phyloP scores from a whole-genome alignment of 2,797 vertebrate genomes.

The Tangara arthus region DNA sequence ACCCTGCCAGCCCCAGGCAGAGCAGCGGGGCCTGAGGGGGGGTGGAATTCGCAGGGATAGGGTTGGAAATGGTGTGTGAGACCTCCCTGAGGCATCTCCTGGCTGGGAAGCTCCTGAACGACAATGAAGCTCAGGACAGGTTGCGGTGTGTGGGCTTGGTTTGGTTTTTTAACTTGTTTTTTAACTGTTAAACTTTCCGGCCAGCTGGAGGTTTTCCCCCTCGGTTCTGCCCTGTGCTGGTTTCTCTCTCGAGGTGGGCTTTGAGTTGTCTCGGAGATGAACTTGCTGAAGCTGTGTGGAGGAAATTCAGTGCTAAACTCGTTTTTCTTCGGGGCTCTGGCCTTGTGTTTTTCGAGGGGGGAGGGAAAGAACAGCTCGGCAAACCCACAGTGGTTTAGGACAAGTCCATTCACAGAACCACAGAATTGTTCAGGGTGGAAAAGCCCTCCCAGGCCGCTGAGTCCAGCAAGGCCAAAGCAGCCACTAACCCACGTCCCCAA shows the following conservation, averaged over 20 bases:
- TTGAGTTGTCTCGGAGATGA: neutral
- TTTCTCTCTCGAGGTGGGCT: accelerated
- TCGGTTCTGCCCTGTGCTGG: accelerated
- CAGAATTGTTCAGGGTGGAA: neutral
- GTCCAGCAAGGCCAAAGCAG: neutral
- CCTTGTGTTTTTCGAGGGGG: accelerated
- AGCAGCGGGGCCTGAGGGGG: accelerated
- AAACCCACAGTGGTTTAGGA: accelerated
- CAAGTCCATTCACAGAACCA: neutral
- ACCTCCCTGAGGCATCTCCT: accelerated
- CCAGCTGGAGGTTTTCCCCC: accelerated
- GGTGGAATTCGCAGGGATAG: neutral
- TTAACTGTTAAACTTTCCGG: accelerated
- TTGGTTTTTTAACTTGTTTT: neutral
- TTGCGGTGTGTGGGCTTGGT: neutral
- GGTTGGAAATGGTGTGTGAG: neutral
- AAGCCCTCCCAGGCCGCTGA: neutral
- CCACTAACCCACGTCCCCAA: accelerated
- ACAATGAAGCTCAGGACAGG: accelerated
- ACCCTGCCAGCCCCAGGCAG: neutral
- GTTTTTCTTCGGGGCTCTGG: accelerated
- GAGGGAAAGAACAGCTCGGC: accelerated
- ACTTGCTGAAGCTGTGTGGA: accelerated
- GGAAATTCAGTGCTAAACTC: accelerated
- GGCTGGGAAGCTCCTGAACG: accelerated